Evolutionary conservation across 2,113 vertebrate species (phyloP), one percentile per base, ranked within the genome.

Genomic region (Ceratotherium simum): DNA sequence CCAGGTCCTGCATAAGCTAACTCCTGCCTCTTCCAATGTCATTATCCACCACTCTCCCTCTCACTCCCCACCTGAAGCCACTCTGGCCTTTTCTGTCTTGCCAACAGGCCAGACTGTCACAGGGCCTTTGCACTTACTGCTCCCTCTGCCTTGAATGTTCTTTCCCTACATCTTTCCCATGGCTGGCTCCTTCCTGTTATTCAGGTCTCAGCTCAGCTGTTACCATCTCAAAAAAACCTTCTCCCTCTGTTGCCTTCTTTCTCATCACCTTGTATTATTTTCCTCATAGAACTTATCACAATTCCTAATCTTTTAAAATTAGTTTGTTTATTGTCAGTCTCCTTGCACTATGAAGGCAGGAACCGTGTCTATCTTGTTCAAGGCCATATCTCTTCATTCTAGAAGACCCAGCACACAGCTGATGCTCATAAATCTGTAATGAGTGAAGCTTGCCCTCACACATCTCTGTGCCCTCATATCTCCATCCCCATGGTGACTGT

Each of bases 221-320:
- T 25, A 39, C 11, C 33, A 62, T 51, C 54, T 94, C 48, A 91
- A 33, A 87, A 87, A 51, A 90, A 18, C 8, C 54, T 48, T 85
- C 87, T 90, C 65, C 62, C 14, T 70, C 84, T 23, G 36, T 87
- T 31, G 64, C 20, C 56, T 89, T 62, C 27, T 88, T 75, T 72
- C 46, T 94, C 51, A 70, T 60, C 27, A 27, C n/a, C 58, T 56
- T 20, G 20, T 84, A 27, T 75, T 72, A 58, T 67, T 65, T 81
- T 82, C 78, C 17, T 88, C 69, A 46, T 65, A 93, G 73, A 79
- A 80, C 13, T 36, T 54, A 31, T 72, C 29, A 36, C n/a, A 67
- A 64, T 80, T 90, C 31, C 27, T 42, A 6, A 39, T 96, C 51
- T 92, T 95, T 91, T 85, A 29, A 94, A 51, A 84, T 58, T 6